Conservation (phyloP, 1,140 invertebrate species). For the Polypedilum vanderplanki region DNA sequence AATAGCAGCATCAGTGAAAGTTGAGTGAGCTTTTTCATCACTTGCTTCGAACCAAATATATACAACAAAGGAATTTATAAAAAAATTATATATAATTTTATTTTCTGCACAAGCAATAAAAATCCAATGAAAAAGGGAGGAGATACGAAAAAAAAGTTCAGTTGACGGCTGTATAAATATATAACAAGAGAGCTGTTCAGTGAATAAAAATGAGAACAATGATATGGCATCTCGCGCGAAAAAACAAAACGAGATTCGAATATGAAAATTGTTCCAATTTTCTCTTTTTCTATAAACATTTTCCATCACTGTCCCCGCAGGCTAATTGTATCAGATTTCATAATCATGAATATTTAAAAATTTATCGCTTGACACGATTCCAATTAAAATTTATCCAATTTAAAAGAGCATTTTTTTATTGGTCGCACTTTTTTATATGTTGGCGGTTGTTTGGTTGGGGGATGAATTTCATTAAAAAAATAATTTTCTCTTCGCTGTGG, state of each 20-base stretch:
- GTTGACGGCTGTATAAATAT: too few species aligned
- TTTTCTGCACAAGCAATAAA: not conserved
- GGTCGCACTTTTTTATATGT: not conserved
- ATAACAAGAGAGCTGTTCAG: too few species aligned
- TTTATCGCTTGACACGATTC: slow-evolving; percentile 26
- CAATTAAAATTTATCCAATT: slow-evolving; percentile 28
- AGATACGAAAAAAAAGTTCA: too few species aligned
- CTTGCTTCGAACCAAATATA: not conserved
- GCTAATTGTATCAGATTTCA: slow-evolving; percentile 28
- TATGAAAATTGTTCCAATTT: not conserved
- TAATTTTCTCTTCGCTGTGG: not conserved
- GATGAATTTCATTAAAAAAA: slow-evolving; percentile 3
- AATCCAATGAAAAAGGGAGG: not conserved
- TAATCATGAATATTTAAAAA: slow-evolving; percentile 28
- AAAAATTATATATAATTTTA: slow-evolving; percentile 12
- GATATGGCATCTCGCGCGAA: too few species aligned
- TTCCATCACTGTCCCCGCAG: slow-evolving; percentile 1
- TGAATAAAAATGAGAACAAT: too few species aligned
- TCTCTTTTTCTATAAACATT: slow-evolving; percentile 3
- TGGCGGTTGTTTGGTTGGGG: not conserved
- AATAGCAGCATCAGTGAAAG: not conserved
- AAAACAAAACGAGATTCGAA: not conserved
- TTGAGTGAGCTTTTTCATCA: not conserved
- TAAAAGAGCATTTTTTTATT: slow-evolving; percentile 12
- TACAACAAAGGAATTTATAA: not conserved